Evolutionary conservation across 2,888 invertebrate genomes (phyloP).

Genomic region (Bedellia somnulentella): DNA sequence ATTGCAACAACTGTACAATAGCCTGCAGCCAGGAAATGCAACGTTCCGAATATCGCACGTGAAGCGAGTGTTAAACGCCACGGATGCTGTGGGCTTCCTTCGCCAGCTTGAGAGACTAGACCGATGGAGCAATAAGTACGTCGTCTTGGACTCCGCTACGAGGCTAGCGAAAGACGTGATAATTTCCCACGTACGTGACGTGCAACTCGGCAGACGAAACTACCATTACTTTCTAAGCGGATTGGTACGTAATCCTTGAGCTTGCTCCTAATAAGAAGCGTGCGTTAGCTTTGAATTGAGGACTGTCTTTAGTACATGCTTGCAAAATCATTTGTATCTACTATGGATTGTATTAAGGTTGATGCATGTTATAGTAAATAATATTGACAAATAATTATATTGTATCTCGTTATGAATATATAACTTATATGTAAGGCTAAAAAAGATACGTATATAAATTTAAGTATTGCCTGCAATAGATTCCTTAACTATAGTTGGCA

Average conservation of each 20-base stretch:
- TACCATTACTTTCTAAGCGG: conserved; percentile 91
- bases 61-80: conserved; percentile 78
- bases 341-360: no score
- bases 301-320: no score
- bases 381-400: no score
- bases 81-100: conserved; percentile 82
- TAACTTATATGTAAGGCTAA: no score
- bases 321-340: no score
- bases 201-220: conserved; percentile 82
- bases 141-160: conserved; percentile 85
- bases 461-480: no score
- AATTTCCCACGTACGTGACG: conserved; percentile 82
- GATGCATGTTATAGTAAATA: no score
- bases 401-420: no score
- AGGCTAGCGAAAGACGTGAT: conserved; percentile 86
- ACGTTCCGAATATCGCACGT: conserved; percentile 86
- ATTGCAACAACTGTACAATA: conserved; percentile 89
- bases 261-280: no score
- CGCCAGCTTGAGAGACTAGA: conserved; percentile 76
- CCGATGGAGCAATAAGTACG: conserved; percentile 84
- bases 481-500: no score
- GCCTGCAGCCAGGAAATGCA: conserved; percentile 77
- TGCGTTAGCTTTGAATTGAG: no score
- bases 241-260: conserved; percentile 66
- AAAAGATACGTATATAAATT: no score